phyloP scores from a whole-genome alignment of 2,797 vertebrate genomes.

The Nannoperca australis region DNA sequence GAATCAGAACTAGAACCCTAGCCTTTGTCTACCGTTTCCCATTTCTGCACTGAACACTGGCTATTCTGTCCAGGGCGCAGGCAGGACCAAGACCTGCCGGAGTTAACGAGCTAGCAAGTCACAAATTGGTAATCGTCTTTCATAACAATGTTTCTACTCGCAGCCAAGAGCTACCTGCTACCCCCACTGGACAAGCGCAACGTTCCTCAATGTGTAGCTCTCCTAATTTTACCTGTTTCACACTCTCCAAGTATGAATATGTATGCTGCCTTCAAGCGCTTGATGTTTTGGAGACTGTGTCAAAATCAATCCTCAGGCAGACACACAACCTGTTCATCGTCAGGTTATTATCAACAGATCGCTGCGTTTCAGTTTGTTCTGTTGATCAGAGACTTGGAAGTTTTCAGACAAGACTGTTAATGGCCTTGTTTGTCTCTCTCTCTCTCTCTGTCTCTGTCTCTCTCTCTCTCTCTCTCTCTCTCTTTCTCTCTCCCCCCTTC shows the following conservation, averaged over 20 bases:
- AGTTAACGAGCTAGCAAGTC: conserved; percentile 12
- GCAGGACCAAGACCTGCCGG: neutral
- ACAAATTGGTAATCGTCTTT: conserved; percentile 21
- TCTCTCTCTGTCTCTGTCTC: neutral
- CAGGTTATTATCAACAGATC: conserved; percentile 27
- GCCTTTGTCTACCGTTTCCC: neutral
- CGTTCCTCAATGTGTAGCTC: neutral
- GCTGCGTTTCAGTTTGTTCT: conserved; percentile 13
- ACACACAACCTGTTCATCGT: conserved; percentile 45
- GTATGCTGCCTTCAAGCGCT: conserved; percentile 50
- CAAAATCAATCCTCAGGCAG: conserved; percentile 41
- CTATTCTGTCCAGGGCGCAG: conserved; percentile 1
- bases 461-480: neutral
- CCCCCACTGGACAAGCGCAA: neutral
- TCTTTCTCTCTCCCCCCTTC: too few species aligned
- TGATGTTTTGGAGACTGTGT: conserved; percentile 35
- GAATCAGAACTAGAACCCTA: neutral
- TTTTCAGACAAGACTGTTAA: conserved; percentile 39
- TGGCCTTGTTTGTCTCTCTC: conserved; percentile 16
- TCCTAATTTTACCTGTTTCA: conserved; percentile 25
- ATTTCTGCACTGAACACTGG: neutral
- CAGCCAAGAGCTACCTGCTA: neutral
- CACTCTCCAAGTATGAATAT: conserved; percentile 55
- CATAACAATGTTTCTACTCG: conserved; percentile 11
- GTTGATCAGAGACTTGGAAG: conserved; percentile 31